Evolutionary conservation across 2,797 vertebrate genomes (phyloP).

Genomic region (Oreonectes daqikongensis): DNA sequence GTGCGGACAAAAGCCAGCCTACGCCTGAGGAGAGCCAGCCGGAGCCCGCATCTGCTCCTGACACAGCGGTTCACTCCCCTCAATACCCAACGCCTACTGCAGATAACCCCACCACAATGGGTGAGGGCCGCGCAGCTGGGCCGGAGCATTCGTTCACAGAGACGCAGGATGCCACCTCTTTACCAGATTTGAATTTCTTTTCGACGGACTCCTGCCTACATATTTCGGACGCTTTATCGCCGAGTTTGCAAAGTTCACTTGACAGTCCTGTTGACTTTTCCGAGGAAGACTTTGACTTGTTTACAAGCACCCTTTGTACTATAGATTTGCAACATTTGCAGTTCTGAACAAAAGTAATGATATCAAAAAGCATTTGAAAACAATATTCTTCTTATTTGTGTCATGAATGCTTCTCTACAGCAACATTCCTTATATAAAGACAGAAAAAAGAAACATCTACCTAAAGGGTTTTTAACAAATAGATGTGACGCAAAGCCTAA

Average conservation of each 20-base stretch:
- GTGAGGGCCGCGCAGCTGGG: slow-evolving; percentile 53
- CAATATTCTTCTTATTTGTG: slow-evolving; percentile 53
- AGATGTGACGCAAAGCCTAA: not conserved
- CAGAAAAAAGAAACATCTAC: slow-evolving; percentile 50
- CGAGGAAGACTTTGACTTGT: slow-evolving; percentile 93
- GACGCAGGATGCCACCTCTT: slow-evolving; percentile 71
- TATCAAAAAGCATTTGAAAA: slow-evolving; percentile 32
- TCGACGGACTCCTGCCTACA: slow-evolving; percentile 82
- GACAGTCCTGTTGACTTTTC: slow-evolving; percentile 89
- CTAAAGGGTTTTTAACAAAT: not conserved
- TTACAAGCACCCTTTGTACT: slow-evolving; percentile 90
- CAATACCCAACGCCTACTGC: slow-evolving; percentile 63
- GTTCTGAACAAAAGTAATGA: slow-evolving; percentile 65
- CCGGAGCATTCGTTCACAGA: slow-evolving; percentile 72
- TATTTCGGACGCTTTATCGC: slow-evolving; percentile 78
- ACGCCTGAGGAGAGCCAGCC: slow-evolving; percentile 70
- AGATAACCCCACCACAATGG: slow-evolving; percentile 66
- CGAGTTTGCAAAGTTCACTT: slow-evolving; percentile 79
- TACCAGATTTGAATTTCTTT: slow-evolving; percentile 84
- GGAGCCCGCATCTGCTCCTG: slow-evolving; percentile 66
- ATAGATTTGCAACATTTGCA: slow-evolving; percentile 88
- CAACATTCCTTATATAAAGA: slow-evolving; percentile 72
- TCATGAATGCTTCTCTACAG: slow-evolving; percentile 59
- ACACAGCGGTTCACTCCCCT: slow-evolving; percentile 64
- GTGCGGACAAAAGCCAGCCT: slow-evolving; percentile 76